These are phyloP conservation scores for Cyanocitta stelleri DNA, from an alignment of 2,113 vertebrate species.

Conservation along the genomic window DNA sequence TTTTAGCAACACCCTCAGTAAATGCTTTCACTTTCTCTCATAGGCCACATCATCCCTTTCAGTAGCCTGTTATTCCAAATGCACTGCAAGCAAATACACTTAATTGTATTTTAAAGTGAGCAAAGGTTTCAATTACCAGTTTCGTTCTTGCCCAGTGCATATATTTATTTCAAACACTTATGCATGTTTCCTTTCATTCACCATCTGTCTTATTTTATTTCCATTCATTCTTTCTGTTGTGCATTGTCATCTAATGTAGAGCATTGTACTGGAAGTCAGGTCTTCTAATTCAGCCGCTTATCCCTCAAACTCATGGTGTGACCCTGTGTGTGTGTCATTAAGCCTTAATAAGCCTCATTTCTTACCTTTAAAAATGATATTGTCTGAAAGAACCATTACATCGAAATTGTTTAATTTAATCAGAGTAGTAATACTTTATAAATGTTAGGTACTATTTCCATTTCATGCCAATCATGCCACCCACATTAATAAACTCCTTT, in stretches of 20 bases:
- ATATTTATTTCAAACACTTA: conserved; percentile 36
- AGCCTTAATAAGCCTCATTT: neutral
- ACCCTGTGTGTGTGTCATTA: neutral
- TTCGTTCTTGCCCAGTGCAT: conserved; percentile 19
- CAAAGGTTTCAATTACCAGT: conserved; percentile 32
- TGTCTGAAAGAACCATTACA: neutral
- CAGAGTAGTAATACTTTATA: neutral
- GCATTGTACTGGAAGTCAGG: neutral
- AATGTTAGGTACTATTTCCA: neutral
- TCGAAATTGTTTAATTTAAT: neutral
- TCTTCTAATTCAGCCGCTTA: neutral
- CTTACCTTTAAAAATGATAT: neutral
- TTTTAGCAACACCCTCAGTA: conserved; percentile 19
- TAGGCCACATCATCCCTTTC: neutral
- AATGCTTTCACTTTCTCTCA: conserved; percentile 36
- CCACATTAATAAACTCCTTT: neutral
- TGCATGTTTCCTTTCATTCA: neutral
- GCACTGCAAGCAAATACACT: neutral
- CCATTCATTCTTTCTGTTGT: conserved; percentile 10
- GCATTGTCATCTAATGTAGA: neutral
- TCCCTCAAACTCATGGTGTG: neutral
- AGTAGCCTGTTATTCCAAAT: conserved; percentile 11
- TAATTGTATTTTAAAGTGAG: conserved; percentile 36
- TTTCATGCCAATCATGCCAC: neutral
- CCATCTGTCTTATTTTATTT: conserved; percentile 43